A percentile compares a stretch with the other conserved stretches of the same genome.
phyloP scores from a whole-genome alignment of 2,113 vertebrate species.

The Nothocercus julius region DNA sequence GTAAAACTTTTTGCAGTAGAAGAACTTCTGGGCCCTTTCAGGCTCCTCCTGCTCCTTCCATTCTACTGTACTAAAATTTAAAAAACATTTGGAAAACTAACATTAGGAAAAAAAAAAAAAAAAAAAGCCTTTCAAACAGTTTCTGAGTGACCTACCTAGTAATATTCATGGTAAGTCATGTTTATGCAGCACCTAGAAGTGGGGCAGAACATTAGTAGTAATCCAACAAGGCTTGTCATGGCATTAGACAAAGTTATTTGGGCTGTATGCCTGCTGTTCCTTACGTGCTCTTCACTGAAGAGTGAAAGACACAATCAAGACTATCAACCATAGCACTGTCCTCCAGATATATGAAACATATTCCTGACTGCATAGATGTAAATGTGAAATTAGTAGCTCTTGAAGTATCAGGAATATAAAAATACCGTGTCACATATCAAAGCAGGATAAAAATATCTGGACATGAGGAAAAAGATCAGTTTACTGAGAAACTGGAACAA shows the following conservation, averaged over 20 bases:
- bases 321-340: background rate
- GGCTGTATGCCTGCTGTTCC: background rate
- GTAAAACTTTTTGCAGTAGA: background rate
- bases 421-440: background rate
- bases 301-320: background rate
- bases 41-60: background rate
- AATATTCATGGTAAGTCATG: background rate
- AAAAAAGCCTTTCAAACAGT: background rate
- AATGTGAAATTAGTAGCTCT: background rate
- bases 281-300: background rate
- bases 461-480: background rate
- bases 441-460: background rate
- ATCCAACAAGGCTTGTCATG: background rate
- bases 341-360: background rate
- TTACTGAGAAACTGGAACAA: background rate
- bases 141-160: background rate
- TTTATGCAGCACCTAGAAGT: background rate
- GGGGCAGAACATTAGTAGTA: background rate
- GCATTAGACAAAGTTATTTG: background rate
- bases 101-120: background rate
- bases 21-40: background rate
- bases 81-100: background rate
- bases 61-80: background rate
- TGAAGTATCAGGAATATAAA: background rate
- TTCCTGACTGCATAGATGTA: background rate